A percentile compares a stretch with the other conserved stretches of the same genome.
These are phyloP conservation scores for Bubo blakistoni DNA, from an alignment of 2,113 vertebrate genomes.

Conservation along the genomic window DNA sequence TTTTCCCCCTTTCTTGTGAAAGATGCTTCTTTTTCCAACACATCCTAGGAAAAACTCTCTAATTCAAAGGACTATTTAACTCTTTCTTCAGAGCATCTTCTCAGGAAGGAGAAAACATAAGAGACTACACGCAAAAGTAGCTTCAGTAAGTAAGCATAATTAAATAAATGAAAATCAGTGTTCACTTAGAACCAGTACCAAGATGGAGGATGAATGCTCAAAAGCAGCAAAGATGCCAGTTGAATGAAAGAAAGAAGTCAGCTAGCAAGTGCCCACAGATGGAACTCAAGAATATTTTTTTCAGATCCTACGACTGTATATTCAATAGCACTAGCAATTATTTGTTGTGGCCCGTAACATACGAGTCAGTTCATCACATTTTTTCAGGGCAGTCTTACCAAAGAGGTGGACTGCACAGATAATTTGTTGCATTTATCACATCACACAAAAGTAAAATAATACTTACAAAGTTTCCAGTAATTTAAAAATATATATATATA, in stretches of 20 bases:
- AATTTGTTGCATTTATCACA: background rate
- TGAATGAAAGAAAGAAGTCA: background rate
- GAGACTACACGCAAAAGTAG: background rate
- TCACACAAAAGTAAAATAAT: background rate
- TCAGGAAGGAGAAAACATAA: background rate
- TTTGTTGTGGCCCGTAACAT: background rate
- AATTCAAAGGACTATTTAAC: background rate
- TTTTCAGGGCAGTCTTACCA: background rate
- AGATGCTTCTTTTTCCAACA: background rate
- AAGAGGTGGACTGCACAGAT: background rate
- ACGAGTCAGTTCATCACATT: rapidly evolving
- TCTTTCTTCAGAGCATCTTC: background rate
- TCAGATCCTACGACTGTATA: background rate
- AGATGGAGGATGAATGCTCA: background rate
- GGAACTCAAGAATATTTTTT: background rate
- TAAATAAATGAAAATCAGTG: background rate
- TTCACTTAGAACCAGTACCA: background rate
- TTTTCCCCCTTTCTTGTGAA: background rate
- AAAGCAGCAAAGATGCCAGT: background rate
- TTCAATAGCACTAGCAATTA: background rate
- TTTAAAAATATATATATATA: background rate
- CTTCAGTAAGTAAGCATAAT: background rate
- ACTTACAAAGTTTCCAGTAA: background rate
- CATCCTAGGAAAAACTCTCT: background rate
- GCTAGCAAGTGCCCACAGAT: background rate